Evolutionary conservation across 2,888 invertebrate species (phyloP).

Genomic region (Synergus umbraculus): DNA sequence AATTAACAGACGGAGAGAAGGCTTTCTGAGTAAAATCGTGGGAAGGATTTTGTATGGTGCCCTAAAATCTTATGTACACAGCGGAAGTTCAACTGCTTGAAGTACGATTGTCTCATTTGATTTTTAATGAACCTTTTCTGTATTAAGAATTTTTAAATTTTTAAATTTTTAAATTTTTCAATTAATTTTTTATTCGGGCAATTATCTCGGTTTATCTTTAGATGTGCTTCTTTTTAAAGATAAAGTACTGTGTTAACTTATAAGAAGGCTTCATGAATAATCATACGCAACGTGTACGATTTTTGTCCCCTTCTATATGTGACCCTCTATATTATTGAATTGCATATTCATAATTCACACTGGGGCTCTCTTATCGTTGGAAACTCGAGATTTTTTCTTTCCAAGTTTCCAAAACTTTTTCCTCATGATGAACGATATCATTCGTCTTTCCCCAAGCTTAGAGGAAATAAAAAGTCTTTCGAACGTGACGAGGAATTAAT

Average conservation of each 20-base stretch:
- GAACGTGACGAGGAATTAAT: slow-evolving; percentile 2
- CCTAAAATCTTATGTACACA: background rate
- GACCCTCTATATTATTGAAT: slow-evolving; percentile 13
- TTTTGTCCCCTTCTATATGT: background rate
- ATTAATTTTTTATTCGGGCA: no score
- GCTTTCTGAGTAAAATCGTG: slow-evolving; percentile 37
- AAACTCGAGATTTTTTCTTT: slow-evolving; percentile 30
- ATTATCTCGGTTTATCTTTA: no score
- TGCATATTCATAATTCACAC: slow-evolving; percentile 32
- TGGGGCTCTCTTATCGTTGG: slow-evolving; percentile 11
- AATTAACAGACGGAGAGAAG: slow-evolving; percentile 56
- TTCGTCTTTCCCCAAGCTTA: slow-evolving; percentile 16
- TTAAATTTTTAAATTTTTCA: no score
- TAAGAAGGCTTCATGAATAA: background rate
- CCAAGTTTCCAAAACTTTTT: slow-evolving; percentile 43
- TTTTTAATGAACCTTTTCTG: background rate
- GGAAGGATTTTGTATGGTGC: background rate
- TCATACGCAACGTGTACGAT: background rate
- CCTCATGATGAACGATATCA: slow-evolving; percentile 33
- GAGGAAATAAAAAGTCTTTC: slow-evolving; percentile 11
- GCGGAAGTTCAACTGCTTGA: background rate
- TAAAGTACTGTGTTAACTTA: background rate
- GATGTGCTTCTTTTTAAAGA: background rate
- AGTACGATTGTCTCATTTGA: background rate
- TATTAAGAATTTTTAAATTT: background rate